A percentile compares a stretch with the other conserved stretches of the same genome.
Conservation (phyloP, 2,888 invertebrate species). For the Noctua comes region DNA sequence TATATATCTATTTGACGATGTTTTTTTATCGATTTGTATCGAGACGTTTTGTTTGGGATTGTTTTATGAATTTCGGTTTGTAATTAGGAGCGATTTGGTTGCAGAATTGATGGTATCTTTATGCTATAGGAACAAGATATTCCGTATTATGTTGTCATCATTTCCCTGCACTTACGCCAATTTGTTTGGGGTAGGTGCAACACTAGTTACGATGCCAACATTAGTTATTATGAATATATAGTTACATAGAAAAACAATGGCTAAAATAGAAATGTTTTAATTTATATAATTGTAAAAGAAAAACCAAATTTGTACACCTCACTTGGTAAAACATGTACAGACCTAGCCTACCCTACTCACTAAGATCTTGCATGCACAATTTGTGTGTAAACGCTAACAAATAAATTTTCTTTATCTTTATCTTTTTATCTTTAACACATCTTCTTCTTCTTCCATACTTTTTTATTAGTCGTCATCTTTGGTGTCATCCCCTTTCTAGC, state of each 20-base stretch:
- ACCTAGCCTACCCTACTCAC: too few relatives aligned
- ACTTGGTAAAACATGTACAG: too few relatives aligned
- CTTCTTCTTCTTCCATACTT: neutral
- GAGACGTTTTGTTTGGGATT: conserved; percentile 45
- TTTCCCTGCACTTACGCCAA: neutral
- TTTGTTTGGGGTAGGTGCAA: neutral
- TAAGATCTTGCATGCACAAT: too few relatives aligned
- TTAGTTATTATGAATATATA: too few relatives aligned
- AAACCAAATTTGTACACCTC: too few relatives aligned
- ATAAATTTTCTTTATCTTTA: too few relatives aligned
- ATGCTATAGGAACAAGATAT: neutral
- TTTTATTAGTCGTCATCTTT: neutral
- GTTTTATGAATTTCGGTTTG: conserved; percentile 51
- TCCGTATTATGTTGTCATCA: neutral
- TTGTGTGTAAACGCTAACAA: too few relatives aligned
- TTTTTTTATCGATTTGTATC: conserved; percentile 73
- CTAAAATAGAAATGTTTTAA: too few relatives aligned
- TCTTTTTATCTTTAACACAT: too few relatives aligned
- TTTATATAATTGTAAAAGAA: too few relatives aligned
- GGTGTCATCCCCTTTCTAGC: neutral
- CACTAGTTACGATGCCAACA: too few relatives aligned
- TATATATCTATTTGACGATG: conserved; percentile 78
- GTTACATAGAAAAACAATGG: too few relatives aligned
- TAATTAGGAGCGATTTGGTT: conserved; percentile 39
- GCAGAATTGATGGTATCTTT: conserved; percentile 1